A percentile compares a stretch with the other conserved stretches of the same genome.
Conservation (phyloP, 2,797 vertebrate genomes). For the Paedocypris micromegethes region DNA sequence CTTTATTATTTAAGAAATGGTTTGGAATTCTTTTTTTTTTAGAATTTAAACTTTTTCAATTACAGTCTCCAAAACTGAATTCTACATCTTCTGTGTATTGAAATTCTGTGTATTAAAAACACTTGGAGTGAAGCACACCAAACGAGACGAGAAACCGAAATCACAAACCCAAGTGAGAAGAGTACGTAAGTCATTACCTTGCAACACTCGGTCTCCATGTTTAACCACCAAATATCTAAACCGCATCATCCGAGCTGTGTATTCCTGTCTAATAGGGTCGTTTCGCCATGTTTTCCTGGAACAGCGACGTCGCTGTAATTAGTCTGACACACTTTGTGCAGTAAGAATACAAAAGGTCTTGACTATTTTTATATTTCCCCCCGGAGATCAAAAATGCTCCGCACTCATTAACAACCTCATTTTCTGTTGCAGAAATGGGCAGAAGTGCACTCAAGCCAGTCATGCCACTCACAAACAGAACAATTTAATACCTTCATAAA, state of each 20-base stretch:
- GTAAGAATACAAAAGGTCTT: slow-evolving; percentile 8
- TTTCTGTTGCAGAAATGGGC: background rate
- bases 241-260: background rate
- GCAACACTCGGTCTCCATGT: background rate
- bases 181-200: background rate
- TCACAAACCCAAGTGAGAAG: too few species aligned
- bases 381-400: background rate
- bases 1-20: too few species aligned
- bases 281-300: background rate
- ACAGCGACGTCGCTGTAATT: background rate
- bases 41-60: too few species aligned
- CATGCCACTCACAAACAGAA: background rate
- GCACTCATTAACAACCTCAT: slow-evolving; percentile 17
- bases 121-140: too few species aligned
- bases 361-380: slow-evolving; percentile 7
- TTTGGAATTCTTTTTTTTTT: too few species aligned
- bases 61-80: too few species aligned
- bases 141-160: too few species aligned
- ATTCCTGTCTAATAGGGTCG: background rate
- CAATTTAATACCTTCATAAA: too few species aligned
- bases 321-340: background rate
- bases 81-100: too few species aligned
- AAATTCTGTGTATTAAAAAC: too few species aligned
- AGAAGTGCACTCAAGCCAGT: slow-evolving; percentile 3
- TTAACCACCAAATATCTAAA: background rate